Evolutionary conservation across 2,888 invertebrate genomes (phyloP).

Genomic region (Carabus problematicus): DNA sequence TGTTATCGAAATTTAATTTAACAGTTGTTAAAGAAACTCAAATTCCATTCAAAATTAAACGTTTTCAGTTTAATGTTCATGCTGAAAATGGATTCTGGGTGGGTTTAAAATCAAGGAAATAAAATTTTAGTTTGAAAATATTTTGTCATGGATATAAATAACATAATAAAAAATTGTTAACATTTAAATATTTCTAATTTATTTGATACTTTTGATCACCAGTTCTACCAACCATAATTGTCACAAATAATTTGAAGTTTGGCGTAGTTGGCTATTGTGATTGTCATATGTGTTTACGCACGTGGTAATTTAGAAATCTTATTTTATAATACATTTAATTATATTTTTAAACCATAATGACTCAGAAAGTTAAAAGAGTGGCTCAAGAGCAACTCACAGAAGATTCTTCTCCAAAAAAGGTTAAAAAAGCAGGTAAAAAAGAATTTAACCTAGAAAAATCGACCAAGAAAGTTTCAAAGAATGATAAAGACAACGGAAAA

Average conservation of each 20-base stretch:
- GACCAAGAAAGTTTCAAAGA: conserved; percentile 5
- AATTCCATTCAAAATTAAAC: conserved; percentile 50
- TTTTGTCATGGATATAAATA: too few species aligned
- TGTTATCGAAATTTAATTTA: conserved; percentile 53
- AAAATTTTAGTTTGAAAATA: not conserved
- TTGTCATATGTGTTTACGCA: conserved; percentile 10
- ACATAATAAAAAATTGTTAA: too few species aligned
- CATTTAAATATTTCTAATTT: too few species aligned
- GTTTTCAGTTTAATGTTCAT: conserved; percentile 47
- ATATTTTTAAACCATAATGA: conserved; percentile 16
- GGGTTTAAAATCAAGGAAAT: conserved; percentile 48
- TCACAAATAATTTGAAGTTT: too few species aligned
- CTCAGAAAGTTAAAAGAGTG: conserved; percentile 23
- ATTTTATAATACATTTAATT: not conserved
- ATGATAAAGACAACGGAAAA: conserved; percentile 10
- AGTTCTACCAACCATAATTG: too few species aligned
- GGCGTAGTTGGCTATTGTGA: too few species aligned
- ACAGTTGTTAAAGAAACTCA: conserved; percentile 51
- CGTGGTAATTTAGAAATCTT: conserved; percentile 21
- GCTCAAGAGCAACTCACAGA: conserved; percentile 23
- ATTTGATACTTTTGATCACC: too few species aligned
- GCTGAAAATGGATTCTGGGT: conserved; percentile 52
- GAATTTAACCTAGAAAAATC: conserved; percentile 32
- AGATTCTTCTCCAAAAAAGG: conserved; percentile 28
- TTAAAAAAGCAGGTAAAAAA: conserved; percentile 32